phyloP scores from a whole-genome alignment of 2,797 vertebrate species.

The Parotocinclus haroldoi region DNA sequence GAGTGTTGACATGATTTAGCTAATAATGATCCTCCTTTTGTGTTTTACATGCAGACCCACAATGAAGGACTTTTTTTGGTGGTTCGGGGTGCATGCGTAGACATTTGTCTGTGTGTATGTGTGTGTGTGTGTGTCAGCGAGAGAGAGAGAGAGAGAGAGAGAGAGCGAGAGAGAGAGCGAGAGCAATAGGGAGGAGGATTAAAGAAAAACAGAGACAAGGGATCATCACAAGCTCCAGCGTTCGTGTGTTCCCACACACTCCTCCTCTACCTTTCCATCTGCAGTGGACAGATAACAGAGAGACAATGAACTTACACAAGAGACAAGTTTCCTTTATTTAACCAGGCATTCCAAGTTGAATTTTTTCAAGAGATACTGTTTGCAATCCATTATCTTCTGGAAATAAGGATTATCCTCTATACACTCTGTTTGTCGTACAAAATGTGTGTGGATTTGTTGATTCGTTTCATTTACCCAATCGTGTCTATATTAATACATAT shows the following conservation, averaged over 20 bases:
- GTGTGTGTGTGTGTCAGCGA: conserved; percentile 17
- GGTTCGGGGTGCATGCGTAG: neutral
- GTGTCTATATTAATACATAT: too few species aligned
- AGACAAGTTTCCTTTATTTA: conserved; percentile 20
- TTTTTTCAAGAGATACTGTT: neutral
- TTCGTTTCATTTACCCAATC: too few species aligned
- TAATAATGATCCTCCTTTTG: conserved; percentile 34
- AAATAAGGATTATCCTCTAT: too few species aligned
- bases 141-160: too few species aligned
- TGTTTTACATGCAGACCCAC: conserved; percentile 17
- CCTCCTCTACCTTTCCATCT: conserved; percentile 29
- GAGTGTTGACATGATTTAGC: conserved; percentile 28
- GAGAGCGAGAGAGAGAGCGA: neutral
- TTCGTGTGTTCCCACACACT: conserved; percentile 25
- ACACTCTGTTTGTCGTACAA: too few species aligned
- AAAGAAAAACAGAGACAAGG: conserved; percentile 28
- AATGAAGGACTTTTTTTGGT: conserved; percentile 1
- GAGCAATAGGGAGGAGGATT: conserved; percentile 5
- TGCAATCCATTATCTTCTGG: neutral
- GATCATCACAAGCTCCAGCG: conserved; percentile 25
- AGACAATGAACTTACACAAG: conserved; percentile 6
- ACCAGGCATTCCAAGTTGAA: neutral
- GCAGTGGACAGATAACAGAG: conserved; percentile 23
- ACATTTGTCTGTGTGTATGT: neutral
- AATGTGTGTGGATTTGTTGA: too few species aligned